Evolutionary conservation across 2,797 vertebrate genomes (phyloP), one percentile per base, ranked within the genome.

Genomic region (Aeoliscus strigatus): DNA sequence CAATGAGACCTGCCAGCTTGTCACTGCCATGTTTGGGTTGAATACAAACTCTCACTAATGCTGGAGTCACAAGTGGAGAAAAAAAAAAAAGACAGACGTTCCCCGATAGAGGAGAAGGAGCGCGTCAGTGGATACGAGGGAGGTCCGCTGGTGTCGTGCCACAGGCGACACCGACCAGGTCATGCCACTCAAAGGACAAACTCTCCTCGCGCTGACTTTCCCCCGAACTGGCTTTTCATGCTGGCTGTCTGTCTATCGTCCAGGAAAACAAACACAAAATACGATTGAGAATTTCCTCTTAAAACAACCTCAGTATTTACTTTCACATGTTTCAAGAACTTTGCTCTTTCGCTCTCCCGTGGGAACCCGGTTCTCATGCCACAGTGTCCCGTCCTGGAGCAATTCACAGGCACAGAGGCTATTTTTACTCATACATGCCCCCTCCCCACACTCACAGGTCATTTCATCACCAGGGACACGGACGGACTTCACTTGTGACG

Each of bases 21-120:
- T 51, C 46, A 6, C 52, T 59, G 45, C 76, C 80, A 76, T 61
- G 64, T 85, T 82, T 82, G 77, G 68, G 39, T 63, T 44, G 42
- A 6, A 35, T 27, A 46, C 52, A 70, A 69, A 54, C 47, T 55
- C 41, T 63, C 39, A n/a, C 59, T 51, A 25, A 72, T 35, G 59
- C 39, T 27, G 8, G 25, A 50, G 56, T 51, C 42, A 43, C n/a
- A 23, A 17, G 9, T 39, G 5, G 5, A 30, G 27, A 59, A 51
- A 30, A 45, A 54, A 54, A 30, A 28, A 59, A 51, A 30, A 45
- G 56, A 54, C 8, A 26, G 60, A 54, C 6, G 8, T 27, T 14
- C 23, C 37, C 9, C 36, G 27, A 66, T 42, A 6, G 5, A 25
- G 5, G 4, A 9, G 5, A 11, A 36, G 33, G 34, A 33, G 21